These are phyloP conservation scores for Brachionus sp. DNA, from an alignment of 1,140 invertebrate species.

Conservation along the genomic window DNA sequence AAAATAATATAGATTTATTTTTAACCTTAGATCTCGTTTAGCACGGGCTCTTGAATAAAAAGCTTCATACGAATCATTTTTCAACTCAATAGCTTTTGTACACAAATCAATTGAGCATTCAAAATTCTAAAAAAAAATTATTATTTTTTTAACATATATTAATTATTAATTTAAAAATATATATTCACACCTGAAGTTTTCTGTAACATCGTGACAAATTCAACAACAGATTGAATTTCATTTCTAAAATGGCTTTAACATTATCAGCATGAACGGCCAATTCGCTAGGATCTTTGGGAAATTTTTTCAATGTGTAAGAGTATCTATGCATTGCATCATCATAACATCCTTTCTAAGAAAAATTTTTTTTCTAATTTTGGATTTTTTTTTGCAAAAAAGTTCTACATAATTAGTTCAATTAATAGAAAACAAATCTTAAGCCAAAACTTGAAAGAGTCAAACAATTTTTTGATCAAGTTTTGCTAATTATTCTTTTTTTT, in stretches of 20 bases:
- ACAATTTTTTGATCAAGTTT: no score
- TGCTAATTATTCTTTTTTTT: no score
- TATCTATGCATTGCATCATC: slow-evolving; percentile 90
- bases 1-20: no score
- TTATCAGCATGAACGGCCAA: slow-evolving; percentile 56
- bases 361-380: slow-evolving; percentile 27
- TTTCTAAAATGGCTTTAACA: slow-evolving; percentile 70
- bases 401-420: not conserved
- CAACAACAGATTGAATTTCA: slow-evolving; percentile 80
- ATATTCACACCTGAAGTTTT: slow-evolving; percentile 79
- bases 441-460: no score
- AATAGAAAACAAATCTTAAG: no score
- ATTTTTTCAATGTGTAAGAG: slow-evolving; percentile 87
- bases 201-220: slow-evolving; percentile 85
- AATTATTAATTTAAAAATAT: slow-evolving; percentile 1
- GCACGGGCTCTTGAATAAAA: slow-evolving; percentile 84
- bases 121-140: slow-evolving; percentile 57
- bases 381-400: not conserved
- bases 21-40: slow-evolving; percentile 68
- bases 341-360: slow-evolving; percentile 70
- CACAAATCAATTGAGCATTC: slow-evolving; percentile 74
- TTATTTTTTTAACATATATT: slow-evolving; percentile 2
- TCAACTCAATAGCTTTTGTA: slow-evolving; percentile 74
- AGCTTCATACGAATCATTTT: slow-evolving; percentile 82
- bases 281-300: slow-evolving; percentile 62